A percentile compares a stretch with the other conserved stretches of the same genome.
Evolutionary conservation across 2,113 vertebrate species (phyloP).

Genomic region (Acrocephalus arundinaceus): DNA sequence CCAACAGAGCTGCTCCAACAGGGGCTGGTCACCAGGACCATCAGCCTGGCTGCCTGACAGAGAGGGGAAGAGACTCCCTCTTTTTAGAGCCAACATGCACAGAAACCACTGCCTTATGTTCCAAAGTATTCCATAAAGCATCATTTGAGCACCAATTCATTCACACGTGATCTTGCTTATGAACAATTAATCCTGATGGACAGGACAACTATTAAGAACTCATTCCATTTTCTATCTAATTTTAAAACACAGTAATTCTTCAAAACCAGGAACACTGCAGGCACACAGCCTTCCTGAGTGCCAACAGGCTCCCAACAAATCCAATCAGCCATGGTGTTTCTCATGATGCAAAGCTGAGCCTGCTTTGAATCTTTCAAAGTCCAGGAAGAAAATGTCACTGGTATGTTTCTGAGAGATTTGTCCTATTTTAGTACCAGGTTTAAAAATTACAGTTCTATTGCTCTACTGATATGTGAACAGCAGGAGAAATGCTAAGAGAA

Average conservation of each 20-base stretch:
- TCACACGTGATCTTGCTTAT: background rate
- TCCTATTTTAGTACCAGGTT: background rate
- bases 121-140: background rate
- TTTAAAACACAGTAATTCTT: background rate
- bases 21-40: accelerated
- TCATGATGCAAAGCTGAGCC: background rate
- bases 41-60: too few relatives aligned
- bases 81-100: background rate
- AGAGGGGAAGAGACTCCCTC: background rate
- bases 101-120: background rate
- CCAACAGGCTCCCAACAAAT: background rate
- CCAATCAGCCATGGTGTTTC: background rate
- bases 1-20: accelerated
- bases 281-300: background rate
- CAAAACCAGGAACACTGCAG: background rate
- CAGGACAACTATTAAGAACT: background rate
- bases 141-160: background rate
- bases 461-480: background rate
- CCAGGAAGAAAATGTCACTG: background rate
- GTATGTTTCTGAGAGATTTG: background rate
- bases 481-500: background rate
- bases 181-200: background rate
- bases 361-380: background rate
- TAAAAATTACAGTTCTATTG: background rate
- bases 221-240: background rate